Base-by-base conservation (phyloP, 2,797 vertebrate genomes). In the Dermochelys coriacea region DNA sequence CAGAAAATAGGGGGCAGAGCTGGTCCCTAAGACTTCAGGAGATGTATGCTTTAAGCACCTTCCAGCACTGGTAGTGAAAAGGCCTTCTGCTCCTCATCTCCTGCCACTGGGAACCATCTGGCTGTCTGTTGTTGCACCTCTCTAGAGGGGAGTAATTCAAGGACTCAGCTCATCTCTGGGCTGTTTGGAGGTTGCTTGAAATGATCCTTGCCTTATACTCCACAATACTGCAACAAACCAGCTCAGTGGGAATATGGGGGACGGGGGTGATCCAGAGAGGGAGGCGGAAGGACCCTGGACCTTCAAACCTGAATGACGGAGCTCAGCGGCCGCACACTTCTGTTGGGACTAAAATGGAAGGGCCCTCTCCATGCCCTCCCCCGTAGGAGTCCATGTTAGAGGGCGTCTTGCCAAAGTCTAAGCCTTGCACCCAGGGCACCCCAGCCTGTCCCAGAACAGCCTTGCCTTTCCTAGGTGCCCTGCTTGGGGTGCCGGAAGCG, bases 291-390 rank as follows among this genome's bases (percentile, higher is more conserved):
- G 51, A 25, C 23, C 15, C 3, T 27, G 3, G n/a, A 90, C 93
- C 91, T 93, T 90, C 95, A 85, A 68, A 1, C 87, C 87, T 93
- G 88, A 94, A 93, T 51, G 75, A 80, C 83, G 87, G 82, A 68
- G 89, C 88, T 96, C 94, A 90, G 93, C 84, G 87, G 89, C 41
- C 68, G 18, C 64, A n/a, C 34, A 61, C 78, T 0, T 31, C 90
- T 92, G 71, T 84, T 4, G 47, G 91, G 86, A 41, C 74, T 1
- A 0, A 25, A 87, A 90, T 16, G 93, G 82, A 0, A 27, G 89
- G 90, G 88, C 91, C 95, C 93, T 97, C 95, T 93, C 94, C 92
- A 96, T 95, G 94, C 90, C 91, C 93, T 82, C 49, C 52, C 0
- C 12, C 0, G 0, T 6, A 37, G 55, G 54, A 52, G 59, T 41